Conservation (phyloP, 2,797 vertebrate species). For the Glossophaga mutica region DNA sequence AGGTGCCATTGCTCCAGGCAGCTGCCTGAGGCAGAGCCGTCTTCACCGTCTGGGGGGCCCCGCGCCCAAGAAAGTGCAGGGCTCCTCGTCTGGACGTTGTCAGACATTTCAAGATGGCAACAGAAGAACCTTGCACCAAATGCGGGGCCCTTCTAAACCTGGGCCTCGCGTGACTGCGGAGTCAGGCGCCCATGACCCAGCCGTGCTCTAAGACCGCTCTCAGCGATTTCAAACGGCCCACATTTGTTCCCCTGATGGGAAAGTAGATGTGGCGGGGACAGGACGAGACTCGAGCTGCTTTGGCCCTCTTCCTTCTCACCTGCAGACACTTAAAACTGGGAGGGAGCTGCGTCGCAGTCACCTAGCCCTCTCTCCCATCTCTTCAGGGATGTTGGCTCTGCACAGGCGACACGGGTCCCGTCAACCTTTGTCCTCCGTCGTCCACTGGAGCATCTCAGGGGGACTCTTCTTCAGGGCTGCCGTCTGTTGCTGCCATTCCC, state of each 20-base stretch:
- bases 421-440: neutral
- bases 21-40: neutral
- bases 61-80: rapidly evolving
- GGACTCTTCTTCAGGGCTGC: neutral
- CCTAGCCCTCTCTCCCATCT: neutral
- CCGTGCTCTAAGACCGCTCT: neutral
- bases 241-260: neutral
- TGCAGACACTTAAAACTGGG: neutral
- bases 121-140: neutral
- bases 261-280: neutral
- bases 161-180: rapidly evolving
- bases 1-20: rapidly evolving
- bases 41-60: rapidly evolving
- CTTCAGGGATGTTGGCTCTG: neutral
- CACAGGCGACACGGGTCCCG: neutral
- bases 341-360: neutral
- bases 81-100: neutral
- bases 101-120: neutral
- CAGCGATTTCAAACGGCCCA: neutral
- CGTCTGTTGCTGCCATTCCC: neutral
- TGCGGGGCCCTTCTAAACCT: rapidly evolving
- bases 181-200: rapidly evolving
- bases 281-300: neutral
- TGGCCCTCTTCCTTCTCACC: neutral
- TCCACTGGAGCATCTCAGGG: neutral